Conservation (phyloP, 2,888 invertebrate genomes). For the Syrista parreyssii region DNA sequence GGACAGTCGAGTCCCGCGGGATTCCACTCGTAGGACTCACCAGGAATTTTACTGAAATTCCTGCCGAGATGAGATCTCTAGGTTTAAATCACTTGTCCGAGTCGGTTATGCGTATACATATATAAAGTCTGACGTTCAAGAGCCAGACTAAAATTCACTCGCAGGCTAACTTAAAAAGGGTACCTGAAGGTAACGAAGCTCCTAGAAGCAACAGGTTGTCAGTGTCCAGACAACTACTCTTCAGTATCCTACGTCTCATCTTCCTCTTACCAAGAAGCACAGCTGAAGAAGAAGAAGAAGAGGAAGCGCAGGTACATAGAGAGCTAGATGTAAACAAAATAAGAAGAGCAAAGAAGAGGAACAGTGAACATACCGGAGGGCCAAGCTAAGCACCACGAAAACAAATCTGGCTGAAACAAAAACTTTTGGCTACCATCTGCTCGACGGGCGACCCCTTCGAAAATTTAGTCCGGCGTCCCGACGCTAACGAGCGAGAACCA, state of each 20-base stretch:
- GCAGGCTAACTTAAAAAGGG: background rate
- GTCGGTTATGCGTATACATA: too few species aligned
- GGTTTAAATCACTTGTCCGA: too few species aligned
- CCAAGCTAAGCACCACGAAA: constrained; percentile 44
- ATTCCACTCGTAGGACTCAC: too few species aligned
- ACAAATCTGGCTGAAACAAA: constrained; percentile 57
- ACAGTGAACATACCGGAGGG: constrained; percentile 3
- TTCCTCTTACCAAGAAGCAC: background rate
- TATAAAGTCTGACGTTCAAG: too few species aligned
- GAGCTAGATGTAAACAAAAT: background rate
- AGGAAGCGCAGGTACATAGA: too few species aligned
- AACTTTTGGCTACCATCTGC: constrained; percentile 53
- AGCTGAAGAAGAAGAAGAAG: too few species aligned
- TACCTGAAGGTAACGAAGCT: background rate
- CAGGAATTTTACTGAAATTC: too few species aligned
- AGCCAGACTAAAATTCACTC: too few species aligned
- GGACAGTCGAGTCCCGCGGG: too few species aligned
- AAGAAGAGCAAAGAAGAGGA: background rate
- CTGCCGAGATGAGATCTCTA: too few species aligned
- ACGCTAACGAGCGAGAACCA: constrained; percentile 12
- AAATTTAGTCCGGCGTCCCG: background rate
- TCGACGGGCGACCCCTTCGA: constrained; percentile 21
- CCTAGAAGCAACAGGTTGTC: constrained; percentile 15
- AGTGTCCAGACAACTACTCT: background rate
- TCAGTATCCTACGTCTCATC: background rate